These are phyloP conservation scores for Pachypeltis micranthus DNA, from an alignment of 1,140 invertebrate species.

Conservation along the genomic window DNA sequence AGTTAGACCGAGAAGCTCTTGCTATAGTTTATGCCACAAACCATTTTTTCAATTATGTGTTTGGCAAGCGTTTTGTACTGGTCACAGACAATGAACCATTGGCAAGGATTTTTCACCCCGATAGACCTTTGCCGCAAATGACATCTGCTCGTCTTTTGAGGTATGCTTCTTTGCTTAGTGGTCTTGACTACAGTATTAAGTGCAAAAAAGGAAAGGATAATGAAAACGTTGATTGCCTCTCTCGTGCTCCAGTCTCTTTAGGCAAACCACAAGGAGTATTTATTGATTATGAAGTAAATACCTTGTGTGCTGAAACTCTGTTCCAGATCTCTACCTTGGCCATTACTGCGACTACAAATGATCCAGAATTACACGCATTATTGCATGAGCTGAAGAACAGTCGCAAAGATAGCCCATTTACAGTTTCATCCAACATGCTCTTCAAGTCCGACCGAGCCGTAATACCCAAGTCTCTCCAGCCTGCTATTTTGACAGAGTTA, in stretches of 20 bases:
- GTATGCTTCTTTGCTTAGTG: constrained; percentile 27
- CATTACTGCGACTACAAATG: neutral
- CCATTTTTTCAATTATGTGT: constrained; percentile 38
- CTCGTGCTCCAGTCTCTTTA: neutral
- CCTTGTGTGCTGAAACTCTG: neutral
- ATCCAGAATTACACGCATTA: neutral
- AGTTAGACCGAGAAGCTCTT: constrained; percentile 42
- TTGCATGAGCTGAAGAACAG: neutral
- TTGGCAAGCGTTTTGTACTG: constrained; percentile 30
- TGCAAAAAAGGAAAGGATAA: constrained; percentile 23
- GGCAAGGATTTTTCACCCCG: constrained; percentile 28
- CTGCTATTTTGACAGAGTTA: constrained; percentile 18
- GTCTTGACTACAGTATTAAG: constrained; percentile 26
- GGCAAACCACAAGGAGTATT: neutral
- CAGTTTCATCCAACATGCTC: neutral
- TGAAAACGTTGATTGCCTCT: constrained; percentile 21
- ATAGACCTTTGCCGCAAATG: constrained; percentile 27
- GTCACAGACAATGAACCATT: constrained; percentile 33
- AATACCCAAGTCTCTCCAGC: constrained; percentile 15
- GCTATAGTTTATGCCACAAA: constrained; percentile 37
- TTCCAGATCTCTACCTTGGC: neutral
- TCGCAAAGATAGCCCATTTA: neutral
- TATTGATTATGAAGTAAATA: neutral
- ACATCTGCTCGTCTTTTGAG: constrained; percentile 22
- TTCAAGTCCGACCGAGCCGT: constrained; percentile 10